phyloP scores from a whole-genome alignment of 2,888 invertebrate genomes.

The Ferdinandea cuprea region DNA sequence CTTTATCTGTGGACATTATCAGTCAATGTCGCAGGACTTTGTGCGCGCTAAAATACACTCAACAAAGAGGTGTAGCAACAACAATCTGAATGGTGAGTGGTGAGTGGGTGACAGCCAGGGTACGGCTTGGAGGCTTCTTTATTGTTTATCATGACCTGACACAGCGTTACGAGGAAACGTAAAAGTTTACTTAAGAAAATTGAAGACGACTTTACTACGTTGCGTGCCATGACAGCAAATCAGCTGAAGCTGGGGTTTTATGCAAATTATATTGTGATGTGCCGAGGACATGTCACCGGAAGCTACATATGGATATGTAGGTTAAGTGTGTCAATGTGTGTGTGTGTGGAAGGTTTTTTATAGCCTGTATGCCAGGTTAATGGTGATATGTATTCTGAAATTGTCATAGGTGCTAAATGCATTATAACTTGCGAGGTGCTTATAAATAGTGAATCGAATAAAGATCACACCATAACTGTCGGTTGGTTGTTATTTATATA shows the following conservation, averaged over 20 bases:
- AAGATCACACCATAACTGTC: too few species aligned
- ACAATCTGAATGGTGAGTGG: conserved; percentile 16
- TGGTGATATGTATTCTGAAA: conserved; percentile 12
- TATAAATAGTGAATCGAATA: conserved; percentile 13
- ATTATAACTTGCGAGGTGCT: neutral
- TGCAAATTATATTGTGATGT: conserved; percentile 60
- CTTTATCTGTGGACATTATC: conserved; percentile 62
- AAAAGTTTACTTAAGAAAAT: conserved; percentile 69
- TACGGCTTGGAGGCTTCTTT: conserved; percentile 8
- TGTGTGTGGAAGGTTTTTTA: neutral
- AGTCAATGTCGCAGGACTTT: conserved; percentile 60
- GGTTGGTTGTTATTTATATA: too few species aligned
- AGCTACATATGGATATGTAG: neutral
- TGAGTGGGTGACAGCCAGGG: neutral
- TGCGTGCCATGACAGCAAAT: neutral
- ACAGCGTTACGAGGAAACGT: conserved; percentile 32
- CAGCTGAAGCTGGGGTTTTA: conserved; percentile 45
- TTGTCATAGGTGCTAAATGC: conserved; percentile 21
- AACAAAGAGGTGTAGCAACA: conserved; percentile 6
- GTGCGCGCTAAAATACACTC: conserved; percentile 22
- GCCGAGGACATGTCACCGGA: conserved; percentile 53
- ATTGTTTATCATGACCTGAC: conserved; percentile 53
- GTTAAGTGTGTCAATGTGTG: conserved; percentile 7
- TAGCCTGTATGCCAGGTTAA: conserved; percentile 7
- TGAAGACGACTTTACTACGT: conserved; percentile 44